Percentiles rank a stretch among this genome's conserved stretches.
Conservation (phyloP, 2,888 invertebrate species). For the Oscheius sp. region DNA sequence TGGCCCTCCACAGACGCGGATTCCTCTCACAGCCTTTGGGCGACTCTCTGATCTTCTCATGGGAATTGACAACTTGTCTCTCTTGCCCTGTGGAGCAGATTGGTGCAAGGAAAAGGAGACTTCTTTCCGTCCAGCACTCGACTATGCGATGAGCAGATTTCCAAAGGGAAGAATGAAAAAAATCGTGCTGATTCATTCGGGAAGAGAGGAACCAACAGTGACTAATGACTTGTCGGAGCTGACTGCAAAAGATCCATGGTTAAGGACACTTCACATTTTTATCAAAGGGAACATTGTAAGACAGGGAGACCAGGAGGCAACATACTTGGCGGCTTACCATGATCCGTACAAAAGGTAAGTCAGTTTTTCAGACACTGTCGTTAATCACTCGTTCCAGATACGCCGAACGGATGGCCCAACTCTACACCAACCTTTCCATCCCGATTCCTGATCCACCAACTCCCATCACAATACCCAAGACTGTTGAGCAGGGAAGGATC, state of each 20-base stretch:
- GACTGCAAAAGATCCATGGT: conserved; percentile 28
- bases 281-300: conserved; percentile 8
- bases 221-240: conserved; percentile 13
- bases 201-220: conserved; percentile 13
- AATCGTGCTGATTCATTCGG: conserved; percentile 38
- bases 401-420: conserved; percentile 28
- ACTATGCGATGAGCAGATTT: conserved; percentile 32
- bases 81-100: conserved; percentile 31
- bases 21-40: conserved; percentile 30
- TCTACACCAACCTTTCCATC: conserved; percentile 36
- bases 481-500: conserved; percentile 32
- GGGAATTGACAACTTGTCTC: conserved; percentile 30
- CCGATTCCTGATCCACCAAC: conserved; percentile 5
- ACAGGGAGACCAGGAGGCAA: conserved; percentile 1
- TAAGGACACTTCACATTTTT: conserved; percentile 24
- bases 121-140: conserved; percentile 22
- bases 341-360: conserved; percentile 37
- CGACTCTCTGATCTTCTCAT: conserved; percentile 28
- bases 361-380: too few species aligned
- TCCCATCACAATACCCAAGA: conserved; percentile 1
- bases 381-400: conserved; percentile 16
- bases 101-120: conserved; percentile 38
- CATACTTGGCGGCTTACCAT: conserved; percentile 31
- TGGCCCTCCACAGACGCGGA: conserved; percentile 21
- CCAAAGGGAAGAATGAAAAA: conserved; percentile 38